Conservation (phyloP, 2,113 vertebrate genomes). For the Chinchilla lanigera region DNA sequence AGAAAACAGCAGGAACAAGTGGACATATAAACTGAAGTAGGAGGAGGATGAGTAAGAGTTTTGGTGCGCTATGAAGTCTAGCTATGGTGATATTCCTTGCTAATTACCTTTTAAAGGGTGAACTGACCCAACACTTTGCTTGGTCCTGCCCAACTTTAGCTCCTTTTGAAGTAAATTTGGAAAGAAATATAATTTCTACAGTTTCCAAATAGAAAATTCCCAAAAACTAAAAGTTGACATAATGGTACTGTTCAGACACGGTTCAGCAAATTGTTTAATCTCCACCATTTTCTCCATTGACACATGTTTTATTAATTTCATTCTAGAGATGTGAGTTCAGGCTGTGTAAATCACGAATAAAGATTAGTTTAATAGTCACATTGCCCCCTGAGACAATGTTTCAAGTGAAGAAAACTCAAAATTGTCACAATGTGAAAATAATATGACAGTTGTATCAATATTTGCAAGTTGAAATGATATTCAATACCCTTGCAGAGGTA, state of each 20-base stretch:
- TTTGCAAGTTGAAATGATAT: constrained; percentile 63
- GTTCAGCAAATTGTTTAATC: constrained; percentile 56
- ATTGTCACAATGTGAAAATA: constrained; percentile 55
- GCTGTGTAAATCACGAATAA: constrained; percentile 68
- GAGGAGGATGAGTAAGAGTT: not conserved
- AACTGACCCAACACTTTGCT: not conserved
- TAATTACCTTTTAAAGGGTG: constrained; percentile 11
- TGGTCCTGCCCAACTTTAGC: not conserved
- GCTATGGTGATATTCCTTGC: constrained; percentile 1
- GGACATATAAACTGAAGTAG: not conserved
- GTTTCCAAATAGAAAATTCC: constrained; percentile 33
- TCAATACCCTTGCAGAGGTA: constrained; percentile 54
- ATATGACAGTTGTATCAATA: constrained; percentile 68
- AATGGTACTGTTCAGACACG: constrained; percentile 55
- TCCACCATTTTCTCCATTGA: constrained; percentile 44
- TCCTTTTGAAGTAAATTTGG: not conserved
- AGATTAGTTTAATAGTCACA: constrained; percentile 69
- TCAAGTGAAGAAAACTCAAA: constrained; percentile 70
- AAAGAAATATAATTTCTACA: constrained; percentile 38
- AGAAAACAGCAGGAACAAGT: constrained; percentile 66
- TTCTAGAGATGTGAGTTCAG: constrained; percentile 60
- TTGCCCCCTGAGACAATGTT: constrained; percentile 2
- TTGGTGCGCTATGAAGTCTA: not conserved
- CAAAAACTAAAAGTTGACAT: constrained; percentile 31
- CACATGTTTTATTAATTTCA: constrained; percentile 67